Percentiles rank a stretch among this genome's conserved stretches.
phyloP scores from a whole-genome alignment of 2,797 vertebrate species.

The Astyanax mexicanus region DNA sequence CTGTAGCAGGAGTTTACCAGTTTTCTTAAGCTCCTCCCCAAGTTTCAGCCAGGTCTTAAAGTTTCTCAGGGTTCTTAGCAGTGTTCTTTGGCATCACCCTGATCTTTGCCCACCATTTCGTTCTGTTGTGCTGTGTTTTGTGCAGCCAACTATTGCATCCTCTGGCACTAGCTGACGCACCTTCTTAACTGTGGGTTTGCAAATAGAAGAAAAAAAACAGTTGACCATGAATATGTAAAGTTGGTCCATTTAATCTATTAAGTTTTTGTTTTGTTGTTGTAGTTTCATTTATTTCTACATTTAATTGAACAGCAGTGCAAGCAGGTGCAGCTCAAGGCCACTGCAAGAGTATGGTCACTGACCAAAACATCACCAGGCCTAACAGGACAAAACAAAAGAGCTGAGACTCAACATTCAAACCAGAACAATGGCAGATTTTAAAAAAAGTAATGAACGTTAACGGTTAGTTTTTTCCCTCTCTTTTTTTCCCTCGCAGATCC shows the following conservation, averaged over 20 bases:
- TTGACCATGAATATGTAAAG: not conserved
- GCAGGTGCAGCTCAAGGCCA: slow-evolving; percentile 43
- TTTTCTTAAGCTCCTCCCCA: too few relatives aligned
- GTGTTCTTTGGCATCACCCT: not conserved
- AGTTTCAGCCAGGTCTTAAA: not conserved
- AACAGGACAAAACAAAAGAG: slow-evolving; percentile 32
- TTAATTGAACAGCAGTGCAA: slow-evolving; percentile 15
- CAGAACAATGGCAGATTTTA: slow-evolving; percentile 25
- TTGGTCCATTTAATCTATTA: too few relatives aligned
- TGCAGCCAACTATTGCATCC: not conserved
- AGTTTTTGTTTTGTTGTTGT: not conserved
- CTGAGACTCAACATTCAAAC: slow-evolving; percentile 12
- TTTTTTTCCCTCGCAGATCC: slow-evolving; percentile 82
- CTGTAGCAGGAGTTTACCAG: not conserved
- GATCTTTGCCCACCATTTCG: not conserved
- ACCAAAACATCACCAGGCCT: slow-evolving; percentile 31
- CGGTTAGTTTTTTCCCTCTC: not conserved
- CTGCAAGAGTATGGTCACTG: slow-evolving; percentile 10
- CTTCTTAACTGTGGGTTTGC: slow-evolving; percentile 5
- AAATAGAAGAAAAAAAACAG: not conserved
- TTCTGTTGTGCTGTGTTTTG: slow-evolving; percentile 6
- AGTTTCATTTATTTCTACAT: not conserved
- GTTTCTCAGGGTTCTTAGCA: slow-evolving; percentile 1
- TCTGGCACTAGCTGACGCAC: slow-evolving; percentile 5
- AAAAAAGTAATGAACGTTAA: slow-evolving; percentile 18